Evolutionary conservation across 2,113 vertebrate genomes (phyloP), one percentile per base, ranked within the genome.

Genomic region (Myocastor coypus): DNA sequence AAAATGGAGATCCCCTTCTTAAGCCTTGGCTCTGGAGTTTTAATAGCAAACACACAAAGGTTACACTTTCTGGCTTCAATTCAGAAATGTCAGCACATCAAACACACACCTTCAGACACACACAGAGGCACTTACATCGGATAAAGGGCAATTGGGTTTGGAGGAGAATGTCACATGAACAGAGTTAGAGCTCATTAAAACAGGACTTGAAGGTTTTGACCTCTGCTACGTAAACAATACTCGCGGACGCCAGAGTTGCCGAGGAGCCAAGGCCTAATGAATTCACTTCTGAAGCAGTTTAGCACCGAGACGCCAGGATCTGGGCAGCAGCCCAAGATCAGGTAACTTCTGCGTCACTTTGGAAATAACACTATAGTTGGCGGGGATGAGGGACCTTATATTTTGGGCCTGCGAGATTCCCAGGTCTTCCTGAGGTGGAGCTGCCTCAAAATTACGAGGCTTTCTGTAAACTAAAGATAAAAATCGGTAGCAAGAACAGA

Each of bases 61-160:
- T 94, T 87, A 93, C 20, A 82, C 63, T 97, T 83, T 83, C 83
- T 94, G 90, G 90, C 86, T 97, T 91, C 91, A 7, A 61, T 94
- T 96, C 95, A 94, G 96, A 97, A 97, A 95, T 94, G 96, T 97
- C 96, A 98, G 94, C 91, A 75, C 91, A 95, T 96, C 97, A 93
- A 94, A 91, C 95, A 86, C 89, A 91, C 63, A 85, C 92, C 46
- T 87, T 63, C 92, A 32, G 69, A 83, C 89, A 87, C 89, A 80
- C 52, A 88, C 75, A 83, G n/a, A 94, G 69, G 89, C 75, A n/a
- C 95, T 94, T 63, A 83, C 1, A 52, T 30, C 6, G 93, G 73
- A 34, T 40, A 95, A 94, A 96, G 97, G 94, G 94, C 96, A 96
- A 85, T 50, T 78, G 92, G 84, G 94, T 84, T 77, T 90, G 92